A percentile compares a stretch with the other conserved stretches of the same genome.
Evolutionary conservation across 2,113 vertebrate species (phyloP).

Genomic region (Corythaeola cristata): DNA sequence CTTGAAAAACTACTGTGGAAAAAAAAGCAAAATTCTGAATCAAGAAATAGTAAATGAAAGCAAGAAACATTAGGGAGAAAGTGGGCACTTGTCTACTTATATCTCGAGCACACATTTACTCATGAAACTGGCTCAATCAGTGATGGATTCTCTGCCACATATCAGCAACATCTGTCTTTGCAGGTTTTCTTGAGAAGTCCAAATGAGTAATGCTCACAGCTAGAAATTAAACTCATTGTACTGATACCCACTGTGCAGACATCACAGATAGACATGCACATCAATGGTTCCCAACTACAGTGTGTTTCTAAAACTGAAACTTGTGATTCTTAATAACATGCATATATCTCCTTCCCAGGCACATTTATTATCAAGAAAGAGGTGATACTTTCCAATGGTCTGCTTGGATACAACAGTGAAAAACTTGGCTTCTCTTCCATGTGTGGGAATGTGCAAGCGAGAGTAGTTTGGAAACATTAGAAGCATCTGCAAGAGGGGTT

Average conservation of each 20-base stretch:
- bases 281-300: not conserved
- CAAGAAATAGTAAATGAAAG: not conserved
- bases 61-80: not conserved
- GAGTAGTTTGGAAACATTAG: not conserved
- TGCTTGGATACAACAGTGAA: not conserved
- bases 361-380: not conserved
- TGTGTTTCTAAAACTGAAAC: not conserved
- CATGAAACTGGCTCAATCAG: not conserved
- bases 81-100: fast-evolving
- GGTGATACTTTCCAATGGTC: not conserved
- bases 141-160: not conserved
- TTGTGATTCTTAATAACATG: not conserved
- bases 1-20: not conserved
- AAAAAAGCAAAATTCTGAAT: not conserved
- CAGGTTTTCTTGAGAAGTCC: not conserved
- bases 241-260: not conserved
- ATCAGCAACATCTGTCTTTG: not conserved
- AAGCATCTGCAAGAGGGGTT: not conserved
- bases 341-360: not conserved
- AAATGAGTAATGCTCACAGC: not conserved
- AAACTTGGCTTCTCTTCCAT: not conserved
- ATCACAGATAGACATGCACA: fast-evolving
- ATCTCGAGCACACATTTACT: not conserved
- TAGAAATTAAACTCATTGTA: not conserved
- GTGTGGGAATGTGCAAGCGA: not conserved